Evolutionary conservation across 2,888 invertebrate genomes (phyloP).

Genomic region (Gortyna flavago): DNA sequence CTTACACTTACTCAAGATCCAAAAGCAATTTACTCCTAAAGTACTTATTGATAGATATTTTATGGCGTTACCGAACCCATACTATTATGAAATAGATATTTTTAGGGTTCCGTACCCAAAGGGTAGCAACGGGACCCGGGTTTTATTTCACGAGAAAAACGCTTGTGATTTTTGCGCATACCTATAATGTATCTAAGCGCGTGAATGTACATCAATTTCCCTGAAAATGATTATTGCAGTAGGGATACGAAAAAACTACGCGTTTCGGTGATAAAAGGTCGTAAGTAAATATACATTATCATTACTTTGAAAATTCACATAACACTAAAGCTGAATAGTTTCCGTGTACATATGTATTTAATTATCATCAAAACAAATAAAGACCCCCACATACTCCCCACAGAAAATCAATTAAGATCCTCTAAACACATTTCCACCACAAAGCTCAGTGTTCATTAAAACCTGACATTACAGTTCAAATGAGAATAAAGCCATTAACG

Average conservation of each 20-base stretch:
- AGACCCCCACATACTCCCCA: background rate
- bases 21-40: background rate
- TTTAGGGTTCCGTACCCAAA: background rate
- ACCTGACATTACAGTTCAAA: constrained; percentile 31
- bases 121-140: no score
- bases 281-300: background rate
- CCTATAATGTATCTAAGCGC: background rate
- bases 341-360: no score
- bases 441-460: constrained; percentile 45
- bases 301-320: background rate
- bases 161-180: background rate
- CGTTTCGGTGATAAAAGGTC: background rate
- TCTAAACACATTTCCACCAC: constrained; percentile 12
- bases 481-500: constrained; percentile 50
- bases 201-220: background rate
- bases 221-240: no score
- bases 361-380: background rate
- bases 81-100: background rate
- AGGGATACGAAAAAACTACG: background rate
- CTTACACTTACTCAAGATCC: background rate
- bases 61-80: background rate
- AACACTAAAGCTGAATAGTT: background rate
- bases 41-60: background rate
- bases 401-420: constrained; percentile 33
- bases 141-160: background rate